Conservation (phyloP, 1,140 invertebrate species). For the Carposina sasakii region DNA sequence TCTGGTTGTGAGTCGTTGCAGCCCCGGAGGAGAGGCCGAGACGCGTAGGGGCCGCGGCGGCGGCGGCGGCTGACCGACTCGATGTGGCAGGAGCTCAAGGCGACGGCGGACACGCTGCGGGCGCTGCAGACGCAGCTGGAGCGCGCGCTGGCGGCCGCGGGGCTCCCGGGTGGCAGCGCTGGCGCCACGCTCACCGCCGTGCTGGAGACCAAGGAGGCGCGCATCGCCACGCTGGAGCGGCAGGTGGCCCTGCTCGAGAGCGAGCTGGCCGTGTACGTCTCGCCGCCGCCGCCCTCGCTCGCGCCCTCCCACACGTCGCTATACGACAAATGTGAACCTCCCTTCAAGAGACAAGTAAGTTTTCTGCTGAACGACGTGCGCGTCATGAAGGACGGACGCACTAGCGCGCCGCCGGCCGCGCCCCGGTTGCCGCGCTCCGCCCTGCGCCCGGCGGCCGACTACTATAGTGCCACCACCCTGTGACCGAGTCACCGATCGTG, state of each 20-base stretch:
- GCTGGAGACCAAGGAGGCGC: constrained; percentile 87
- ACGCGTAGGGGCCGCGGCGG: constrained; percentile 49
- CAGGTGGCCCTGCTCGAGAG: constrained; percentile 83
- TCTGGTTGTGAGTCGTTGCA: not conserved
- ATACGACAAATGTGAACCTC: constrained; percentile 77
- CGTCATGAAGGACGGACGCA: constrained; percentile 79
- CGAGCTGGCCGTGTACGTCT: constrained; percentile 78
- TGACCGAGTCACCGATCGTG: constrained; percentile 42
- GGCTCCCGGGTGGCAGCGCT: constrained; percentile 75
- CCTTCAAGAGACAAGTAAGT: constrained; percentile 87
- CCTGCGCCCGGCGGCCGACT: constrained; percentile 33
- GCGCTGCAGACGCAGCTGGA: constrained; percentile 84
- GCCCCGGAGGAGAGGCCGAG: not conserved
- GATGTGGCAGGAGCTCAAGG: constrained; percentile 83
- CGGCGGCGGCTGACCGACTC: constrained; percentile 55
- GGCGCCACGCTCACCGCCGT: constrained; percentile 83
- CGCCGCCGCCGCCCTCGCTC: constrained; percentile 70
- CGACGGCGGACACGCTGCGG: constrained; percentile 85
- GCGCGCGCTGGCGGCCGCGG: constrained; percentile 78
- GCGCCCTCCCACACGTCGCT: constrained; percentile 72
- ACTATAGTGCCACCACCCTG: constrained; percentile 62
- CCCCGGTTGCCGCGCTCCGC: constrained; percentile 10
- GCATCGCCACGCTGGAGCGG: constrained; percentile 88
- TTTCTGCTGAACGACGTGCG: constrained; percentile 83
- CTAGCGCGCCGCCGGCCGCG: constrained; percentile 46